These are phyloP conservation scores for Crocallis elinguaria DNA, from an alignment of 2,888 invertebrate genomes.

Conservation along the genomic window DNA sequence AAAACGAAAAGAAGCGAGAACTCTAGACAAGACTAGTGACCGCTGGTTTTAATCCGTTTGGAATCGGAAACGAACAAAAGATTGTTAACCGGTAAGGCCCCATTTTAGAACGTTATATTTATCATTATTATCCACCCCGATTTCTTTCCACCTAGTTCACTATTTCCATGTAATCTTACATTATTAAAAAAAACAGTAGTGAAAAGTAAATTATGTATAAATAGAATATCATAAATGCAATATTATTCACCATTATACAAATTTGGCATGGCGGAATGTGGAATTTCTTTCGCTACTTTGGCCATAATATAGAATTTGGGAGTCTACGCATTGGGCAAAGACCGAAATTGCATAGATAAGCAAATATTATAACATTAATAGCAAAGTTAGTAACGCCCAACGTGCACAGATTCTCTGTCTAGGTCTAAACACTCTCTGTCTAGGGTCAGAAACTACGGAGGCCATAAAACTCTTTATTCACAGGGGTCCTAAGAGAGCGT, in stretches of 20 bases:
- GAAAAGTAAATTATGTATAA: constrained; percentile 27
- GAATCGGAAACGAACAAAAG: too few relatives aligned
- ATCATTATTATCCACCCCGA: neutral
- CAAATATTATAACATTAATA: too few relatives aligned
- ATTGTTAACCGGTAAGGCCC: too few relatives aligned
- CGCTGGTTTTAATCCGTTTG: too few relatives aligned
- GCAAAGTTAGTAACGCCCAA: too few relatives aligned
- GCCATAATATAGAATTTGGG: constrained; percentile 36
- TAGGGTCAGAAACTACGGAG: too few relatives aligned
- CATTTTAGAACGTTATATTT: neutral
- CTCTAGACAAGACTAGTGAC: too few relatives aligned
- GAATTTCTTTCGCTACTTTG: constrained; percentile 65
- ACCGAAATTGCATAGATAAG: neutral
- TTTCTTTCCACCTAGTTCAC: neutral
- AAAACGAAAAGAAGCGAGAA: too few relatives aligned
- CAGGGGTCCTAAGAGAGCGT: too few relatives aligned
- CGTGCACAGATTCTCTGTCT: too few relatives aligned
- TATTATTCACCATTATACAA: constrained; percentile 57
- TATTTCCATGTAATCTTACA: constrained; percentile 1
- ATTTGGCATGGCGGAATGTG: constrained; percentile 81
- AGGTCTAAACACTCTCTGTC: too few relatives aligned
- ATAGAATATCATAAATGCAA: constrained; percentile 61
- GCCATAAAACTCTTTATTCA: too few relatives aligned
- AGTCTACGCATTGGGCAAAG: neutral
- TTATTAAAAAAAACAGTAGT: constrained; percentile 3